Base-by-base conservation (phyloP, 2,888 invertebrate species). In the Pteria penguin region DNA sequence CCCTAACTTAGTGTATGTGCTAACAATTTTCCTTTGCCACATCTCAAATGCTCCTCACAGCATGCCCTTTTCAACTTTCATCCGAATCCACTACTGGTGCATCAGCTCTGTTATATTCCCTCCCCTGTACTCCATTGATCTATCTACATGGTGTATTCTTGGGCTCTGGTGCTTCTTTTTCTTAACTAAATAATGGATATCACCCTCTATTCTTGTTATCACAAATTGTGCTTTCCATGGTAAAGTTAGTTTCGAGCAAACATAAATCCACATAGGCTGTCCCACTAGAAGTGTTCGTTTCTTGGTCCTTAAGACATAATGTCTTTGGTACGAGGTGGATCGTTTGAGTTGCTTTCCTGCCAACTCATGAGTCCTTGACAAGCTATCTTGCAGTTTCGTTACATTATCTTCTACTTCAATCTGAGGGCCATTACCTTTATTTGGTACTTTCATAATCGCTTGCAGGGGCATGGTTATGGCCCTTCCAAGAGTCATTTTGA, bases 191-290 rank as follows among this genome's bases (percentile, higher is more conserved):
- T 78, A 78, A 22, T 58, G 65, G 5, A 78, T 33, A 61, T 79
- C 79, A 45, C 76, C 71, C n/a, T 80, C 22, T 52, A 54, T 72
- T 54, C 26, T 77, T 11, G 57, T 55, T 5, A 79, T 27, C 2
- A 76, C 14, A 66, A 24, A 81, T n/a, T 76, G 75, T 26, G 76
- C 78, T 22, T 78, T 78, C 80, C 78, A 76, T 54, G 63, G 66
- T 1, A 71, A 11, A n/a, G 75, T 75, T 4, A 78, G 52, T 27
- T 78, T 79, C 2, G 45, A n/a, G 60, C 77, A 78, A 3, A 76
- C 72, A 63, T 72, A 79, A 1, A 79, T 31, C 77, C 79, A 79
- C 3, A 81, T 75, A 11, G 68, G 32, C 61, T 80, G 73, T n/a
- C 74, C 71, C 29, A 32, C 52, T 26, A 32, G 0, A n/a, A 75